Percentiles rank a stretch among this genome's conserved stretches.
These are phyloP conservation scores for Crepidodera aurea DNA, from an alignment of 2,888 invertebrate species.

Conservation along the genomic window DNA sequence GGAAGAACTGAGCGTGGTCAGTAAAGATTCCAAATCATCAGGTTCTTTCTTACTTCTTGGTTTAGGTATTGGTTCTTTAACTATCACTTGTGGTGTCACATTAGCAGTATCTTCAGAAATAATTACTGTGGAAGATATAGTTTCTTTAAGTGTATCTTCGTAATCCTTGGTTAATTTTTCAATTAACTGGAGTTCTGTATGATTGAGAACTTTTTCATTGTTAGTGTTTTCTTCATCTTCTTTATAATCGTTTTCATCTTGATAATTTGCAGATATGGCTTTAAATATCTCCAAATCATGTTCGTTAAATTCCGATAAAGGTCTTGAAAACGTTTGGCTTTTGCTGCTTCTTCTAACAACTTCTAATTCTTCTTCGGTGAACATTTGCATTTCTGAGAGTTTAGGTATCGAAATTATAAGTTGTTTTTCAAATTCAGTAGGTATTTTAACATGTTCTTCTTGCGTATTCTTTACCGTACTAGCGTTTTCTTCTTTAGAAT, in stretches of 20 bases:
- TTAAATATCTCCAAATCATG: slow-evolving; percentile 49
- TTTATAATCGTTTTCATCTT: no score
- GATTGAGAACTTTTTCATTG: no score
- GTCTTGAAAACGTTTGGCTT: slow-evolving; percentile 36
- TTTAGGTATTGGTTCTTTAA: neutral
- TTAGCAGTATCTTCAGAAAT: no score
- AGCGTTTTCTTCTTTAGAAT: no score
- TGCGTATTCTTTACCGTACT: no score
- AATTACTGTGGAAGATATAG: no score
- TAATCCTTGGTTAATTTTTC: slow-evolving; percentile 4
- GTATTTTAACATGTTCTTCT: no score
- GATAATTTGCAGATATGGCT: slow-evolving; percentile 42
- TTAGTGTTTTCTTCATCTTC: no score
- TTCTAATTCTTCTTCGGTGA: slow-evolving; percentile 39
- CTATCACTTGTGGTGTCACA: neutral
- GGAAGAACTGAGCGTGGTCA: slow-evolving; percentile 1
- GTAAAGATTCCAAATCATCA: slow-evolving; percentile 14
- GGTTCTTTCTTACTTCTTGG: neutral
- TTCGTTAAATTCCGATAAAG: slow-evolving; percentile 52
- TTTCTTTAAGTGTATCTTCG: no score
- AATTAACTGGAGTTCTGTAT: neutral
- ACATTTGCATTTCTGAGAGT: neutral
- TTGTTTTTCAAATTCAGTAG: no score
- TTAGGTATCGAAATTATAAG: no score
- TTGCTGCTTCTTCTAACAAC: slow-evolving; percentile 31